Conservation (phyloP, 2,113 vertebrate species). For the Macheiramphus alcinus region DNA sequence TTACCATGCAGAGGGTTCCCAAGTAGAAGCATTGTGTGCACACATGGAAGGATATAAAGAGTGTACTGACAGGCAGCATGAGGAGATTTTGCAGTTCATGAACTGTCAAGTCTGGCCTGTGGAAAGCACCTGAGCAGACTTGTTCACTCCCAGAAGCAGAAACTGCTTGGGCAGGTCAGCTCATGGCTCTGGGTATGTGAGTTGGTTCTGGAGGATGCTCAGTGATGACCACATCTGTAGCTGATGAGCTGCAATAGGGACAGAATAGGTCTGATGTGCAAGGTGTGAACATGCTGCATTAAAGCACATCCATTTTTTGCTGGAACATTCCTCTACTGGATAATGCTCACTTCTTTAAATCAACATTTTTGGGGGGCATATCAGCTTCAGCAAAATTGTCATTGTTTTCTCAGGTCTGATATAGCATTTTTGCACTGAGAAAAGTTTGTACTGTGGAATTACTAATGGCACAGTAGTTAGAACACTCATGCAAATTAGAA, state of each 20-base stretch:
- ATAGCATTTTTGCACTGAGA: not conserved
- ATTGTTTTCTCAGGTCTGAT: not conserved
- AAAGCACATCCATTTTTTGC: not conserved
- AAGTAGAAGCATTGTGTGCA: not conserved
- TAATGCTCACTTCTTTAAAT: not conserved
- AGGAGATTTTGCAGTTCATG: not conserved
- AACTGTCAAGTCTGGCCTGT: not conserved
- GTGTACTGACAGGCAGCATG: not conserved
- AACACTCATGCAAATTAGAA: not conserved
- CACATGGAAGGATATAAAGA: not conserved
- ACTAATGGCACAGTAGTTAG: not conserved
- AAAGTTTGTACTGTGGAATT: not conserved
- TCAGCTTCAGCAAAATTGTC: not conserved
- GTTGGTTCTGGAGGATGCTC: not conserved
- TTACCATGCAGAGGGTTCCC: not conserved
- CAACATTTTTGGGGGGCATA: not conserved
- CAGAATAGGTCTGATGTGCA: not conserved
- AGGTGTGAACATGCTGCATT: not conserved
- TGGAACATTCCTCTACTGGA: not conserved
- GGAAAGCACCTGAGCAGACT: not conserved
- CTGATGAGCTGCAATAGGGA: not conserved
- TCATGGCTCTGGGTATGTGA: too few relatives aligned
- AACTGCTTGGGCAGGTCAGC: not conserved
- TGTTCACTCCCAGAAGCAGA: not conserved
- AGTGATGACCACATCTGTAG: not conserved